Percentiles rank a stretch among this genome's conserved stretches.
These are phyloP conservation scores for Nycteola revayana DNA, from an alignment of 2,888 invertebrate species.

Conservation along the genomic window DNA sequence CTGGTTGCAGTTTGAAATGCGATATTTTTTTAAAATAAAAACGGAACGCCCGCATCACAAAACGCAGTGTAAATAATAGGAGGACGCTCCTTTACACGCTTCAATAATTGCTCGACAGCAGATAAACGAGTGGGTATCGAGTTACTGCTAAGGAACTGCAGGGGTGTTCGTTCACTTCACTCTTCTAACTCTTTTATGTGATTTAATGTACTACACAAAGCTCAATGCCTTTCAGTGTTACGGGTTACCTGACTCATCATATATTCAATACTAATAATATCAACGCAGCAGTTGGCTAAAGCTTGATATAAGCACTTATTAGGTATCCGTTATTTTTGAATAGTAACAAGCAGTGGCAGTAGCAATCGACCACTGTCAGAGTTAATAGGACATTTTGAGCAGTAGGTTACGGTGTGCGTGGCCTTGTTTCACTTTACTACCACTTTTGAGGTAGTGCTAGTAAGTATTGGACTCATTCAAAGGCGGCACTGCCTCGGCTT, in stretches of 20 bases:
- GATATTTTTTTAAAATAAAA: constrained; percentile 75
- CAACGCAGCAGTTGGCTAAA: too few relatives aligned
- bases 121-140: constrained; percentile 75
- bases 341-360: too few relatives aligned
- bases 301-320: too few relatives aligned
- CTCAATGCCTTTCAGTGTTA: constrained; percentile 23
- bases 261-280: too few relatives aligned
- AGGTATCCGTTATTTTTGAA: too few relatives aligned
- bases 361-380: too few relatives aligned
- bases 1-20: constrained; percentile 60
- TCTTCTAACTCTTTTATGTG: constrained; percentile 63
- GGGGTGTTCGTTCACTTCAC: constrained; percentile 53
- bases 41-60: constrained; percentile 78
- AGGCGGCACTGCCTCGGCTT: constrained; percentile 22
- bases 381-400: neutral
- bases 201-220: constrained; percentile 27
- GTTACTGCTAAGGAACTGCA: constrained; percentile 64
- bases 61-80: constrained; percentile 78
- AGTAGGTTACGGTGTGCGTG: neutral
- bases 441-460: constrained; percentile 14
- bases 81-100: constrained; percentile 82
- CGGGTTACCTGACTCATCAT: too few relatives aligned
- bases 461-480: constrained; percentile 13
- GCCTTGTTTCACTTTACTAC: constrained; percentile 2
- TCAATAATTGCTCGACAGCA: constrained; percentile 82